Conservation (phyloP, 2,888 invertebrate species). For the Tetanocera ferruginea region DNA sequence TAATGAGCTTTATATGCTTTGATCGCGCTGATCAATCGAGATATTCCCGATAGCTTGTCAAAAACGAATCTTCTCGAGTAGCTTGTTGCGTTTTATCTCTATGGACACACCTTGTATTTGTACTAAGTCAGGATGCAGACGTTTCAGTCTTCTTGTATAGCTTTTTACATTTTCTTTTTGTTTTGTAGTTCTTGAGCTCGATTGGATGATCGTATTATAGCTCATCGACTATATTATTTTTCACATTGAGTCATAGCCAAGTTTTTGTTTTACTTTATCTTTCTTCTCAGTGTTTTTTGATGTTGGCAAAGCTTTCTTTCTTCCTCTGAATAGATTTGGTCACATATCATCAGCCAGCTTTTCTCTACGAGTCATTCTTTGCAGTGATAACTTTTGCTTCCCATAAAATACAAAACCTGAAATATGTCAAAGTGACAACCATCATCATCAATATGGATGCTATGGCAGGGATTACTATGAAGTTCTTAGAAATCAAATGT, state of each 20-base stretch:
- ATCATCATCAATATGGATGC: constrained; percentile 31
- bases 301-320: neutral
- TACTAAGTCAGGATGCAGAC: constrained; percentile 2
- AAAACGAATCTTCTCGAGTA: constrained; percentile 19
- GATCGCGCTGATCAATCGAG: constrained; percentile 10
- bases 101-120: constrained; percentile 45
- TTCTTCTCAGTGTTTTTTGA: neutral
- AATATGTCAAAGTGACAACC: constrained; percentile 1
- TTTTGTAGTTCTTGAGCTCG: neutral
- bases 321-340: too few species aligned
- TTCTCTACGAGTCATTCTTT: neutral
- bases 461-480: neutral
- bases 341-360: neutral
- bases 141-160: neutral
- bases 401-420: neutral
- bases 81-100: constrained; percentile 3
- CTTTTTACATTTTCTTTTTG: neutral
- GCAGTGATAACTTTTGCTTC: neutral
- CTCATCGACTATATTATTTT: neutral
- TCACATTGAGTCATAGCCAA: neutral
- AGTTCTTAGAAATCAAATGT: neutral
- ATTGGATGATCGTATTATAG: neutral
- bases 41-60: neutral
- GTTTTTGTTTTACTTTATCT: neutral
- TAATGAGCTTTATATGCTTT: constrained; percentile 9